Base-by-base conservation (phyloP, 2,888 invertebrate genomes). In the Tricholauxania praeusta region DNA sequence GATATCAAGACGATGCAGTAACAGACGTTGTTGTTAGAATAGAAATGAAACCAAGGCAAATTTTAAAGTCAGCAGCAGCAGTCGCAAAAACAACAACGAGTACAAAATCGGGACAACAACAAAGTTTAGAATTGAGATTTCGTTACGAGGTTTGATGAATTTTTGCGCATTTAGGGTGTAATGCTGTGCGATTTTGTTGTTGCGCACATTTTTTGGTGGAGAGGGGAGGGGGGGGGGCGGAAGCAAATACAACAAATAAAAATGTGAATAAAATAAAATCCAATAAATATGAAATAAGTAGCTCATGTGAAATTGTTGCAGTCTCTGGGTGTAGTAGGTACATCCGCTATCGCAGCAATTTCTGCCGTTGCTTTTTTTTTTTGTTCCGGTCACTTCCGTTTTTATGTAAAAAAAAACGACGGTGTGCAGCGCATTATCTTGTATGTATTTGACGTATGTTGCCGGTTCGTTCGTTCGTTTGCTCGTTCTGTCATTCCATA, bases 311-410 rank as follows among this genome's bases (percentile, higher is more conserved):
- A 15, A 57, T 39, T 39, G 39, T 39, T 39, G 39, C 39, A 39
- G 39, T 39, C 39, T 39, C 39, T 39, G 39, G 39, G 39, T 39
- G 39, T 39, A 10, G 39, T n/a, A n/a, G n/a, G n/a, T 39, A 39
- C 39, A 39, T 39, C 39, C 39, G 39, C 39, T 39, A 39, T 28
- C 28, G 3, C 57, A 28, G 57, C 14, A 28, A 7, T 10, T 15
- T 28, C 53, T 55, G 7, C 15, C 53, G 57, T 57, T 28, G 57
- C 47, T 57, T 53, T 47, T 15, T 55, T 49, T 53, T 10, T n/a
- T 67, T 67, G 57, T 14, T 67, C 19, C 55, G 39, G 17, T 55
- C 55, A 47, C 57, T 67, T 67, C 67, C 67, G 66, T 32, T 52
- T 66, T 48, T 51, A 19, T 52, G 19, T 53, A 52, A 22, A 28